Conservation (phyloP, 1,140 invertebrate genomes). For the Apis cerana region DNA sequence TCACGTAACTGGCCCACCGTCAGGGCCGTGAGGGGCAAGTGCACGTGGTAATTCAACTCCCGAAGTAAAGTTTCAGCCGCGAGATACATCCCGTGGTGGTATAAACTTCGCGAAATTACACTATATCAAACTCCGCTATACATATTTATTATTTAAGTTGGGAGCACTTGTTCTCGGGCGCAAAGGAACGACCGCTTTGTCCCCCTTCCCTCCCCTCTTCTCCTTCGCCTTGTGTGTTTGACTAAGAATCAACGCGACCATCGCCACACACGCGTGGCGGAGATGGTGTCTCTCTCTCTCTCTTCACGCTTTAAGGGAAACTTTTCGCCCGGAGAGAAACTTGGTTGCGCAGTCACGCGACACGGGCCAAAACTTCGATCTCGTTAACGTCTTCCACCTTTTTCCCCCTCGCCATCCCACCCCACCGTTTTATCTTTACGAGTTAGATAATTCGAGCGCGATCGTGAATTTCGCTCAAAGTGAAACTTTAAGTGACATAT, state of each 20-base stretch:
- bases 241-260: conserved; percentile 26
- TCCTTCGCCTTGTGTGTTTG: background rate
- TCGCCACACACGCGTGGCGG: background rate
- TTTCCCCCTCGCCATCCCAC: background rate
- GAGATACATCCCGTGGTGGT: conserved; percentile 46
- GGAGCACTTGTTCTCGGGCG: conserved; percentile 20
- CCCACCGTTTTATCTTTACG: background rate
- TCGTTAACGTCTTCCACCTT: background rate
- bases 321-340: background rate
- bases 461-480: background rate
- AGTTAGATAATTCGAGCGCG: background rate
- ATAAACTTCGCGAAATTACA: conserved; percentile 58
- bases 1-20: conserved; percentile 54
- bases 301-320: background rate
- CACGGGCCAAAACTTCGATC: background rate
- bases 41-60: conserved; percentile 60
- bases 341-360: background rate
- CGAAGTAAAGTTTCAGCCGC: conserved; percentile 47
- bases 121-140: conserved; percentile 41
- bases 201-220: background rate
- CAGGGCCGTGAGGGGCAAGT: conserved; percentile 35
- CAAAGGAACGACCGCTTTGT: conserved; percentile 34
- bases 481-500: background rate
- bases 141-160: conserved; percentile 54
- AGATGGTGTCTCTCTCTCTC: too few relatives aligned